Evolutionary conservation across 2,797 vertebrate genomes (phyloP).

Genomic region (Prionace glauca): DNA sequence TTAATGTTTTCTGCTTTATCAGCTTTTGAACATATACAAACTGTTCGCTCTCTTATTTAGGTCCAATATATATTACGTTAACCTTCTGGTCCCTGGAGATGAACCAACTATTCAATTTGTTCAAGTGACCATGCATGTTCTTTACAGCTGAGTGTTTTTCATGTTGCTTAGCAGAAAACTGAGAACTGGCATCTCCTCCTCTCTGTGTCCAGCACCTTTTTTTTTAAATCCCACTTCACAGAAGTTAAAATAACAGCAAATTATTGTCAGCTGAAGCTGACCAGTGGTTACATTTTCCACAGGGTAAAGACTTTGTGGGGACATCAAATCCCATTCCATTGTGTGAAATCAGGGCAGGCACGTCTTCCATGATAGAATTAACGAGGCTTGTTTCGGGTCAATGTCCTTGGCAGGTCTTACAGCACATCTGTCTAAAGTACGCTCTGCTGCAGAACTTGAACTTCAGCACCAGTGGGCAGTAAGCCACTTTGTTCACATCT

Average conservation of each 20-base stretch:
- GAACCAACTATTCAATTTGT: conserved; percentile 66
- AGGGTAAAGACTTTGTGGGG: conserved; percentile 57
- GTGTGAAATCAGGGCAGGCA: conserved; percentile 55
- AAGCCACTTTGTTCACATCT: conserved; percentile 99
- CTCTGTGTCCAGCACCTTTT: conserved; percentile 93
- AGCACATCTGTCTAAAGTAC: conserved; percentile 99
- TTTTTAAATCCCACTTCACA: conserved; percentile 87
- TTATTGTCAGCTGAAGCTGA: conserved; percentile 83
- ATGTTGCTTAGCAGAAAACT: conserved; percentile 57
- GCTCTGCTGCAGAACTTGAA: conserved; percentile 99
- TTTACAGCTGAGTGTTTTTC: conserved; percentile 51
- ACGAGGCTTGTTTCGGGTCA: conserved; percentile 65
- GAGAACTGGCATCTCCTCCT: conserved; percentile 67
- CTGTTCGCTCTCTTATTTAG: conserved; percentile 28
- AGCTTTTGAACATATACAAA: conserved; percentile 32
- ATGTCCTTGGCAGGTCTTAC: conserved; percentile 98
- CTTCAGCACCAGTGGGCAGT: conserved; percentile 98
- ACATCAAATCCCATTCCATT: conserved; percentile 55
- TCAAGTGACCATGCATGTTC: conserved; percentile 63
- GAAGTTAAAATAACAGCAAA: conserved; percentile 91
- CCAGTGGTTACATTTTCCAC: conserved; percentile 92
- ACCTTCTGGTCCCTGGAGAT: conserved; percentile 71
- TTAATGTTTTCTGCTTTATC: conserved; percentile 34
- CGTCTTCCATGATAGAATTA: conserved; percentile 54
- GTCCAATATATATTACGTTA: conserved; percentile 46